Base-by-base conservation (phyloP, 2,113 vertebrate species). In the Perca schrenkii region DNA sequence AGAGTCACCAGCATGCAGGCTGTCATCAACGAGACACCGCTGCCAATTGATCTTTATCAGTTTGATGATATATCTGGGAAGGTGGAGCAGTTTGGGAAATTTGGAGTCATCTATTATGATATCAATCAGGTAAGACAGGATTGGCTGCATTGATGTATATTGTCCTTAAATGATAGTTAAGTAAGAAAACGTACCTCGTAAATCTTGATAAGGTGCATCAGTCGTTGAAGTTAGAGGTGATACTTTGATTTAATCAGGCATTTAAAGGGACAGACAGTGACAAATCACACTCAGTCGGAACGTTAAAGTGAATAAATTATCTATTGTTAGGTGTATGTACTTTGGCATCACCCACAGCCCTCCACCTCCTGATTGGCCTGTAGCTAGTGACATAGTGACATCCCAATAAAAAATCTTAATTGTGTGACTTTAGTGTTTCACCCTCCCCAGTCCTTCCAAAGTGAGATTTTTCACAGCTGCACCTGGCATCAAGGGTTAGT, bases 1-100 rank as follows among this genome's bases (percentile, higher is more conserved):
- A 95, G 98, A 79, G 98, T 99, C 79, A 99, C 98, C 90, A 99
- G 98, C 94, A 99, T 99, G 98, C 98, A 99, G 92, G 98, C 98
- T 2, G 98, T 99, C n/a, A 99, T 99, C 95, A 99, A 99, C 8
- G 98, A 99, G 90, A 99, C 98, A 0, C 98, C 98, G 0, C 77
- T 99, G 86, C 98, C 98, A n/a, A 99, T 99, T 16, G 98, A 99
- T 84, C 97, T 99, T 68, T 99, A 99, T 85, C 98, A 99, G 88
- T 99, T 99, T 28, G 98, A 99, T 3, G 98, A 99, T 67, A 99
- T 99, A 81, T 99, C 98, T 3, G 98, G 98, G 40, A 99, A 99
- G 89, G 97, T 99, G 21, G 98, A 99, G 74, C 98, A 99, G 90
- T 99, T 99, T 83, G 98, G 98, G 43, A 99, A 99, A 91, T 99